Conservation (phyloP, 2,113 vertebrate species). For the Hassar affinis region DNA sequence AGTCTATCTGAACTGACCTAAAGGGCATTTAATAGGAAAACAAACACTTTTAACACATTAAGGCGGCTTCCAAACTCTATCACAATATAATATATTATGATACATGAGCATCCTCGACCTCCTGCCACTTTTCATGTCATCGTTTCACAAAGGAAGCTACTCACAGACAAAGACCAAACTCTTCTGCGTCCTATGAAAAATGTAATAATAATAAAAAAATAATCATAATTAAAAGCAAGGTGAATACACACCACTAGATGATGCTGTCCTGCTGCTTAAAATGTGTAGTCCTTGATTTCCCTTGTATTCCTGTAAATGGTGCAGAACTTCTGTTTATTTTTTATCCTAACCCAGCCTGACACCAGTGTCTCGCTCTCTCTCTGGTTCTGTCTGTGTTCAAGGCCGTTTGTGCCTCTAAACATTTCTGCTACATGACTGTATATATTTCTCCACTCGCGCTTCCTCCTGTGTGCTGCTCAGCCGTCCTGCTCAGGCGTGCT, state of each 20-base stretch:
- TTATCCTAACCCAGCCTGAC: not conserved
- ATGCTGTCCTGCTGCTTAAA: not conserved
- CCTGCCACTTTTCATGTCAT: not conserved
- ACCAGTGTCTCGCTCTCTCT: not conserved
- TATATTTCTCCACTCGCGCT: not conserved
- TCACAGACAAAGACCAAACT: not conserved
- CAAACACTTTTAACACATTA: not conserved
- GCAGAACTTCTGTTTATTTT: not conserved
- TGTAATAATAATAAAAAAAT: not conserved
- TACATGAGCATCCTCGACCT: not conserved
- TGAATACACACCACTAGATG: conserved; percentile 7
- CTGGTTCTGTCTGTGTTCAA: not conserved
- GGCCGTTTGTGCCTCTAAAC: conserved; percentile 14
- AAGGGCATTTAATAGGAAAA: not conserved
- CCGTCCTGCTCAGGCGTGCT: conserved; percentile 38
- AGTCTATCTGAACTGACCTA: not conserved
- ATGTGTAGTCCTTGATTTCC: not conserved
- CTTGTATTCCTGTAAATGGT: not conserved
- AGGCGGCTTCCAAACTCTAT: not conserved
- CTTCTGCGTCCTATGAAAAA: not conserved
- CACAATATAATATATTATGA: conserved; percentile 2
- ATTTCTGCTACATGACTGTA: conserved; percentile 26
- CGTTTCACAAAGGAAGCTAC: not conserved
- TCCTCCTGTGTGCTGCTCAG: not conserved
- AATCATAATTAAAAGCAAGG: not conserved